Base-by-base conservation (phyloP, 2,797 vertebrate species). In the Dipus sagitta region DNA sequence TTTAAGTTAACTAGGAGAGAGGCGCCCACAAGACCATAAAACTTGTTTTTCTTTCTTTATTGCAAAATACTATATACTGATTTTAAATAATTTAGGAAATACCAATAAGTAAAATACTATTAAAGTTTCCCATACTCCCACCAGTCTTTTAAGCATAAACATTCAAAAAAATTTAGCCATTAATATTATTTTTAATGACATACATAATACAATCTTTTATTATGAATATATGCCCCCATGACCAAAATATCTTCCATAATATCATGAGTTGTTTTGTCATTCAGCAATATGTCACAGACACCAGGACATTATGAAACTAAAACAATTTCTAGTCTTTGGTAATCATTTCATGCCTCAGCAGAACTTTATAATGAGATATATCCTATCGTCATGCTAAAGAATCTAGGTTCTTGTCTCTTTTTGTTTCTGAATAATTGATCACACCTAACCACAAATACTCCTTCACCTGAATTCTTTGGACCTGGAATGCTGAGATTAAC, bases 151-250 rank as follows among this genome's bases (percentile, higher is more conserved):
- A 67, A 89, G 62, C 47, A 79, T 34, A 70, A 80, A 42, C 42
- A 62, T 42, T 54, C 70, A 80, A 13, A 91, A 91, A 68, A 58
- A 47, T 6, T 88, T 70, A 84, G 17, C n/a, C 89, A 11, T 84
- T 92, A 70, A 65, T 94, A 58, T 94, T 88, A 83, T 88, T 90
- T 87, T 83, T 67, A 86, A 71, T 83, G n/a, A 62, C 38, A 23
- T 34, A 5, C 42, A 28, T 88, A 23, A 76, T 90, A 1, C n/a
- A 67, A 21, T 72, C 32, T 75, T 89, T 89, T 75, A 28, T 64
- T 92, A 6, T 83, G 52, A 20, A 20, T 75, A 47, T 82, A 17
- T 72, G 20, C 12, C 18, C 18, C 91, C 58, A 75, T 92, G 87
- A 78, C n/a, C 52, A 70, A 91, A 80, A 77, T 17, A 38, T 4